phyloP scores from a whole-genome alignment of 2,797 vertebrate genomes.

The Phrynocephalus guinanensis region DNA sequence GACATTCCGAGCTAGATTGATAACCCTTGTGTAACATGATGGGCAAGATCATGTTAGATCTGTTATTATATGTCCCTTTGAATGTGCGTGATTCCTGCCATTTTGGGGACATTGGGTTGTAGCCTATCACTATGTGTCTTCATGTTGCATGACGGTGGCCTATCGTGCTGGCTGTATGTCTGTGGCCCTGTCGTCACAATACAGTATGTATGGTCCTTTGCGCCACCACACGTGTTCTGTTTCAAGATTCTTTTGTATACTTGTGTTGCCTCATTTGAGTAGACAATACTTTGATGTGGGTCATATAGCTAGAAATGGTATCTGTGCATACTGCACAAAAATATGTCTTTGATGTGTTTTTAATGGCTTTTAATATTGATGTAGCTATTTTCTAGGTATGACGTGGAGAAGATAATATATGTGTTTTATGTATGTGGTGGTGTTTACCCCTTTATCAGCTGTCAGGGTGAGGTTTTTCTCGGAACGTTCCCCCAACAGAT shows the following conservation, averaged over 20 bases:
- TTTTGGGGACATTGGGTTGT: background rate
- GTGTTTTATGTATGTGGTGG: background rate
- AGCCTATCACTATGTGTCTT: background rate
- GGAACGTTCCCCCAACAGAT: background rate
- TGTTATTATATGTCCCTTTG: background rate
- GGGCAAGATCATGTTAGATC: background rate
- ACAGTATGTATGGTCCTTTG: background rate
- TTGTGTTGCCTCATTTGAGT: background rate
- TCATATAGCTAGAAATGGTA: background rate
- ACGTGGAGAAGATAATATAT: background rate
- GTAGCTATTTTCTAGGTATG: background rate
- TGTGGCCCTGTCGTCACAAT: background rate
- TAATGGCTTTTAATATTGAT: background rate
- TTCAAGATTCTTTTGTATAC: background rate
- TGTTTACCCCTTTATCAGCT: background rate
- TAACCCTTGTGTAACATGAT: background rate
- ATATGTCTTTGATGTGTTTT: background rate
- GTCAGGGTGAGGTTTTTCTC: background rate
- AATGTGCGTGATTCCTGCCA: background rate
- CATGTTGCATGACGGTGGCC: background rate
- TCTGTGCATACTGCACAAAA: background rate
- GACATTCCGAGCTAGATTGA: background rate
- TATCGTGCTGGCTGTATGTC: background rate
- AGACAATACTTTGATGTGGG: background rate
- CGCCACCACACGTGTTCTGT: background rate